phyloP scores from a whole-genome alignment of 2,113 vertebrate genomes.

The Nyctereutes procyonoides region DNA sequence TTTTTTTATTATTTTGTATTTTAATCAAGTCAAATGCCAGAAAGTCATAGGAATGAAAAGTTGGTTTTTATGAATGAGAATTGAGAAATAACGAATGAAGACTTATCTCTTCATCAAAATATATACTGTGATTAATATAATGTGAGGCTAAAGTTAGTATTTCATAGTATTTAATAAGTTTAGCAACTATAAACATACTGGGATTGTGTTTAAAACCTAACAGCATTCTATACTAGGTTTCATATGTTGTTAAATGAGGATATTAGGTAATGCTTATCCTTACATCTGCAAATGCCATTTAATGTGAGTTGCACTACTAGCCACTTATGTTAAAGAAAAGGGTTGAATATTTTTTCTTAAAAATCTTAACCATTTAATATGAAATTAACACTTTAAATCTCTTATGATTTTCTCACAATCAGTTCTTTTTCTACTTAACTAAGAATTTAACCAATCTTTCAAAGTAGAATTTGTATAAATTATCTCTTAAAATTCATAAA shows the following conservation, averaged over 20 bases:
- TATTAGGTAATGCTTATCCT: constrained; percentile 71
- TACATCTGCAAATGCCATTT: constrained; percentile 63
- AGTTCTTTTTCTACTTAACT: background rate
- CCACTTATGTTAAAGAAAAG: constrained; percentile 34
- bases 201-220: constrained; percentile 70
- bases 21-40: constrained; percentile 66
- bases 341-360: background rate
- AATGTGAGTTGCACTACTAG: constrained; percentile 52
- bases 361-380: constrained; percentile 42
- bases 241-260: constrained; percentile 56
- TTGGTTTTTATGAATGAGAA: constrained; percentile 57
- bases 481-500: constrained; percentile 77
- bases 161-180: constrained; percentile 69
- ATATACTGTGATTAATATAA: constrained; percentile 62
- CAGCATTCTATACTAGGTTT: constrained; percentile 71
- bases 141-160: constrained; percentile 67
- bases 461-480: background rate
- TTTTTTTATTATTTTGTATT: constrained; percentile 71
- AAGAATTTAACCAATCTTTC: constrained; percentile 21
- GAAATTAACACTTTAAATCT: constrained; percentile 49
- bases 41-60: constrained; percentile 56
- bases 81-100: constrained; percentile 60
- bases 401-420: background rate
- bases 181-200: constrained; percentile 64
- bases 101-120: constrained; percentile 33